phyloP scores from a whole-genome alignment of 2,113 vertebrate species.

The Carassius auratus region DNA sequence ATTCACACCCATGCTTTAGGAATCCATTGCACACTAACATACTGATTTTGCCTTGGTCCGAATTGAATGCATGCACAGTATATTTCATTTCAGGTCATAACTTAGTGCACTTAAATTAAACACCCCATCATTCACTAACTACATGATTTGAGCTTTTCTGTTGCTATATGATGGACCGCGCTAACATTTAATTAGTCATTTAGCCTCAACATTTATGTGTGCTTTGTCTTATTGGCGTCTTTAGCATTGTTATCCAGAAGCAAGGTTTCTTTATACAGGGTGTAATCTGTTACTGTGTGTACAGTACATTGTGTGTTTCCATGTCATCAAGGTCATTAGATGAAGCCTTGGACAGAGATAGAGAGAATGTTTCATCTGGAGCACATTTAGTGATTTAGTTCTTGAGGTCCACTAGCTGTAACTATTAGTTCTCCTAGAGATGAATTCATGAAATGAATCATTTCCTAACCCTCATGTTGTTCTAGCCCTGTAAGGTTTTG shows the following conservation, averaged over 20 bases:
- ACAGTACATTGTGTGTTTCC: not conserved
- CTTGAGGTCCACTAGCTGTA: not conserved
- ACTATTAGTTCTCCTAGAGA: too few relatives aligned
- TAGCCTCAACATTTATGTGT: not conserved
- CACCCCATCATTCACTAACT: not conserved
- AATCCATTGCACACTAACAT: not conserved
- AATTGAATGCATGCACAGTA: not conserved
- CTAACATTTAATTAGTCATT: not conserved
- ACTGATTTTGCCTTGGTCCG: not conserved
- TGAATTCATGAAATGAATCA: too few relatives aligned
- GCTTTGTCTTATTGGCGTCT: not conserved
- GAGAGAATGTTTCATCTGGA: not conserved
- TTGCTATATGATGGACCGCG: not conserved
- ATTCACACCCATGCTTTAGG: not conserved
- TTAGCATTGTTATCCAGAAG: not conserved
- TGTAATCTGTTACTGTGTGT: not conserved
- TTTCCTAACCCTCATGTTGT: too few relatives aligned
- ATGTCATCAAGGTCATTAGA: conserved; percentile 8
- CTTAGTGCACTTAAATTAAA: not conserved
- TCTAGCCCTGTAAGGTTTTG: not conserved
- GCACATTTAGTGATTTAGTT: not conserved
- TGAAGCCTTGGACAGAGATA: not conserved
- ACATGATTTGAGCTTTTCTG: not conserved
- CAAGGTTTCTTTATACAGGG: not conserved
- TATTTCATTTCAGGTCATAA: not conserved